phyloP scores from a whole-genome alignment of 2,888 invertebrate genomes.

The Brachyptera putata region DNA sequence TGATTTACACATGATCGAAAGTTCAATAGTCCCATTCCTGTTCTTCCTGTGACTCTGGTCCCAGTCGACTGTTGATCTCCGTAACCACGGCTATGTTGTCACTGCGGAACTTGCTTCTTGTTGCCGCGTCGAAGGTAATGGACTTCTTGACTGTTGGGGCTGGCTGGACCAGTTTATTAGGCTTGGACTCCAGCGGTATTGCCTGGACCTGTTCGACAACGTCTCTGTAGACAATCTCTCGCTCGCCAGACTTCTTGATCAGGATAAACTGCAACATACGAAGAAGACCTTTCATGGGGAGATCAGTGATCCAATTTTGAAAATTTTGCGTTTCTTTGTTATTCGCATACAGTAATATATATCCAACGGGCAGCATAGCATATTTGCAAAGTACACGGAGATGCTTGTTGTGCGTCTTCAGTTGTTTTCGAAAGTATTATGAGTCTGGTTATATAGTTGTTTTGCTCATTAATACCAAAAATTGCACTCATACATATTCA shows the following conservation, averaged over 20 bases:
- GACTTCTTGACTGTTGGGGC: background rate
- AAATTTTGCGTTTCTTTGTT: too few relatives aligned
- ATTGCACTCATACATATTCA: too few relatives aligned
- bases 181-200: too few relatives aligned
- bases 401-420: too few relatives aligned
- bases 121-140: background rate
- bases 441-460: too few relatives aligned
- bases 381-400: too few relatives aligned
- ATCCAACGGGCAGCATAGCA: too few relatives aligned
- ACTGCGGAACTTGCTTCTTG: background rate
- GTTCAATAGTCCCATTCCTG: constrained; percentile 4
- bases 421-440: too few relatives aligned
- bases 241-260: background rate
- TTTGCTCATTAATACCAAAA: too few relatives aligned
- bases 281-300: background rate
- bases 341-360: too few relatives aligned
- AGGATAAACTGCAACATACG: background rate
- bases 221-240: background rate
- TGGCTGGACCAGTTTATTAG: too few relatives aligned
- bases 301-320: background rate
- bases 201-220: too few relatives aligned
- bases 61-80: background rate
- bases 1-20: background rate
- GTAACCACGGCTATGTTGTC: background rate
- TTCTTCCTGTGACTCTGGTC: background rate